Percentiles rank a stretch among this genome's conserved stretches.
Conservation (phyloP, 2,888 invertebrate species). For the Mylabris sibirica region DNA sequence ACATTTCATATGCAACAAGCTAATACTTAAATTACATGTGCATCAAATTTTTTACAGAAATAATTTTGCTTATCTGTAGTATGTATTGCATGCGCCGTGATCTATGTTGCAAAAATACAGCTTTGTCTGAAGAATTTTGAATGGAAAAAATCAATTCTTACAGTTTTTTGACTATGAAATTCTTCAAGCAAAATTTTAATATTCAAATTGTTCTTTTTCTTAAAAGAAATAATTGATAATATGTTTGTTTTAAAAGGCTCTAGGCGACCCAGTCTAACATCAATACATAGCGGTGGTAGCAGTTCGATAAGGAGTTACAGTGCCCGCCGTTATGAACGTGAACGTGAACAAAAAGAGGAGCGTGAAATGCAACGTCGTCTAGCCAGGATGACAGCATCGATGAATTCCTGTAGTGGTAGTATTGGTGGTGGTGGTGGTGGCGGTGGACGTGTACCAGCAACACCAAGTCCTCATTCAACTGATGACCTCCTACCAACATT, state of each 20-base stretch:
- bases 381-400: constrained; percentile 69
- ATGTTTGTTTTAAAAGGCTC: constrained; percentile 68
- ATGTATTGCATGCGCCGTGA: no score
- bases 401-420: constrained; percentile 56
- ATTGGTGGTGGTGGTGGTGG: no score
- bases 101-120: no score
- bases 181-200: no score
- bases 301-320: constrained; percentile 86
- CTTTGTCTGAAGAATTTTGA: no score
- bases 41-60: no score
- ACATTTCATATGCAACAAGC: no score
- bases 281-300: constrained; percentile 84
- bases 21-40: no score
- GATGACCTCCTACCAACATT: constrained; percentile 84
- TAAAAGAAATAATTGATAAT: neutral
- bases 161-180: no score
- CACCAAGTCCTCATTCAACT: constrained; percentile 82
- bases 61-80: no score
- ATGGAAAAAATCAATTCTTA: no score
- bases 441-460: constrained; percentile 67
- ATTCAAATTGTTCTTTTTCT: neutral
- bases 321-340: constrained; percentile 79
- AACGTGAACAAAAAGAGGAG: constrained; percentile 82
- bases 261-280: constrained; percentile 86
- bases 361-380: constrained; percentile 80